These are phyloP conservation scores for Lepidocyrtinus sp. DNA, from an alignment of 2,888 invertebrate species.

Conservation along the genomic window DNA sequence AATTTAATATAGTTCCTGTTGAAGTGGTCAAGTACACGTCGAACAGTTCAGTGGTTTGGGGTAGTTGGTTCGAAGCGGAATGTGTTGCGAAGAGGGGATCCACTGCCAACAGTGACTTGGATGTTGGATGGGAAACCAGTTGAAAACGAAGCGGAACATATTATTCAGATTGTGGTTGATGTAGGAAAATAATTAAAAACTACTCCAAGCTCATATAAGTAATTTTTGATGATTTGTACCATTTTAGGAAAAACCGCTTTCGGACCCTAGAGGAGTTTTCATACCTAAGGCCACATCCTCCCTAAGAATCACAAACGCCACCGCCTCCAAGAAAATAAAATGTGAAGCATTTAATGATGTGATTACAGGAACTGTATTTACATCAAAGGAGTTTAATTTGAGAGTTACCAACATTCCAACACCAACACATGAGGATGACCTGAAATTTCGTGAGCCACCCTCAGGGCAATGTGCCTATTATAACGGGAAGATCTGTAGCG, in stretches of 20 bases:
- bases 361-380: slow-evolving; percentile 37
- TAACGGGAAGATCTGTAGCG: slow-evolving; percentile 84
- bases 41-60: slow-evolving; percentile 68
- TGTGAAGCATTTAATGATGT: slow-evolving; percentile 67
- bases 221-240: not conserved
- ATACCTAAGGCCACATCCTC: slow-evolving; percentile 68
- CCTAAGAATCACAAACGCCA: slow-evolving; percentile 67
- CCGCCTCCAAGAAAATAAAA: slow-evolving; percentile 64
- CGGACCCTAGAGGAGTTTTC: slow-evolving; percentile 56
- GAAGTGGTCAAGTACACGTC: slow-evolving; percentile 65
- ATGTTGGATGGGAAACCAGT: slow-evolving; percentile 68
- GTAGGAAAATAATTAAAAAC: too few relatives aligned
- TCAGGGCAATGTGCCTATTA: slow-evolving; percentile 88
- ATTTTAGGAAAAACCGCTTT: slow-evolving; percentile 47
- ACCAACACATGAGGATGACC: slow-evolving; percentile 65
- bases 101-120: slow-evolving; percentile 67
- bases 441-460: slow-evolving; percentile 70
- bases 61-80: slow-evolving; percentile 68
- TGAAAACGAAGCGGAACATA: slow-evolving; percentile 55
- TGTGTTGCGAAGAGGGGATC: slow-evolving; percentile 68
- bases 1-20: slow-evolving; percentile 68
- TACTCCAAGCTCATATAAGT: too few relatives aligned
- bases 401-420: slow-evolving; percentile 68
- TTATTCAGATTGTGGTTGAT: slow-evolving; percentile 63
- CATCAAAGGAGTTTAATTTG: slow-evolving; percentile 64